phyloP scores from a whole-genome alignment of 2,113 vertebrate species.

The Coryphaenoides rupestris region DNA sequence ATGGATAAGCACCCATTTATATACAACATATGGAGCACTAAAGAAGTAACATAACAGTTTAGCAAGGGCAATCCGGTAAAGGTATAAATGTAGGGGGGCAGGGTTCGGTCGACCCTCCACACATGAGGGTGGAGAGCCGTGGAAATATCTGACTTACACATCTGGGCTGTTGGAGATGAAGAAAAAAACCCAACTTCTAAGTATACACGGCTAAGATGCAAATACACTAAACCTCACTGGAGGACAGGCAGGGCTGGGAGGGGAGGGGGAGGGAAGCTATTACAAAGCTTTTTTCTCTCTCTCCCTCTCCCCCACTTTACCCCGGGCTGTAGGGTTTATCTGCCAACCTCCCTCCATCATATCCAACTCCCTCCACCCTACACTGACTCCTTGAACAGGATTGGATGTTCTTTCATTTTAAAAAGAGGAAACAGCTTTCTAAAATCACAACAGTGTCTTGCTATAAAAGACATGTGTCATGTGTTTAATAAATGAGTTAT shows the following conservation, averaged over 20 bases:
- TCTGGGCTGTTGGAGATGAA: not conserved
- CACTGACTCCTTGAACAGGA: too few relatives aligned
- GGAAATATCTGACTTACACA: not conserved
- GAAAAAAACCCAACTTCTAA: slow-evolving; percentile 59
- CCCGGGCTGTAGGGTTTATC: slow-evolving; percentile 65
- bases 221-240: slow-evolving; percentile 60
- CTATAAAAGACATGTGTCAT: not conserved
- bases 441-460: too few relatives aligned
- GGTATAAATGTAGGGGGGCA: too few relatives aligned
- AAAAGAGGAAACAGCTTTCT: too few relatives aligned
- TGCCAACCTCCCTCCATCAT: slow-evolving; percentile 23
- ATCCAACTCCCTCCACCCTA: too few relatives aligned
- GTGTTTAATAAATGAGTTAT: not conserved
- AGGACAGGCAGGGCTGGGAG: slow-evolving; percentile 46
- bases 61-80: too few relatives aligned
- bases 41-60: too few relatives aligned
- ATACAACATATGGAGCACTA: too few relatives aligned
- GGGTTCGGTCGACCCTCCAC: not conserved
- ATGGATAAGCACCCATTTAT: too few relatives aligned
- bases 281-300: slow-evolving; percentile 46
- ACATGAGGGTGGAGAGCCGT: not conserved
- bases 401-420: too few relatives aligned
- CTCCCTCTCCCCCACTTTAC: slow-evolving; percentile 34
- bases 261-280: slow-evolving; percentile 41
- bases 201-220: slow-evolving; percentile 52